A percentile compares a stretch with the other conserved stretches of the same genome.
Evolutionary conservation across 2,797 vertebrate genomes (phyloP).

Genomic region (Clarias pachynema): DNA sequence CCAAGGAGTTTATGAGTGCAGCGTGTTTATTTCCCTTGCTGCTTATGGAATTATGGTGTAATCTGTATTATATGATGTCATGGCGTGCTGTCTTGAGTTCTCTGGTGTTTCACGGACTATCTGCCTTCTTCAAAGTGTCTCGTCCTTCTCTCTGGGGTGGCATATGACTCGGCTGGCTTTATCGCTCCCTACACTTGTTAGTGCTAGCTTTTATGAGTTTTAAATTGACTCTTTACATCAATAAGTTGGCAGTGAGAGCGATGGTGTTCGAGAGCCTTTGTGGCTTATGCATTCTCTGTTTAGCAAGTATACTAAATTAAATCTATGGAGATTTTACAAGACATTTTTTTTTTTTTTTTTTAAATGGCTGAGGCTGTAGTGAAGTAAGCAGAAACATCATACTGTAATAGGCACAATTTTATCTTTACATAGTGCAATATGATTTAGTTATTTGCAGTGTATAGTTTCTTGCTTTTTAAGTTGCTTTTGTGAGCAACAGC

Average conservation of each 20-base stretch:
- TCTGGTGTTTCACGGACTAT: slow-evolving; percentile 69
- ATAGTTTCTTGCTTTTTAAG: not conserved
- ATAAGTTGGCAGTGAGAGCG: slow-evolving; percentile 37
- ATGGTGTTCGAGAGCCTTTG: slow-evolving; percentile 6
- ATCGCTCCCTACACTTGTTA: slow-evolving; percentile 68
- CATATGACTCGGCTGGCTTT: slow-evolving; percentile 67
- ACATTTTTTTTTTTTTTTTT: too few relatives aligned
- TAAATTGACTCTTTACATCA: slow-evolving; percentile 70
- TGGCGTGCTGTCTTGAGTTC: slow-evolving; percentile 58
- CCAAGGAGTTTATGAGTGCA: not conserved
- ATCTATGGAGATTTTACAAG: slow-evolving; percentile 25
- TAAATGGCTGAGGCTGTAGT: not conserved
- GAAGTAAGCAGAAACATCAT: not conserved
- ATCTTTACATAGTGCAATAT: not conserved
- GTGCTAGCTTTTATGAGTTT: slow-evolving; percentile 73
- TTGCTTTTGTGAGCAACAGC: not conserved
- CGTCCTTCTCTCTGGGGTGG: slow-evolving; percentile 63
- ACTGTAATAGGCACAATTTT: not conserved
- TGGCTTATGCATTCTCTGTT: slow-evolving; percentile 19
- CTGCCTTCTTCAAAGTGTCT: slow-evolving; percentile 68
- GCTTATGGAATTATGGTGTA: not conserved
- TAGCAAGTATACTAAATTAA: slow-evolving; percentile 5
- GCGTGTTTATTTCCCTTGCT: not conserved
- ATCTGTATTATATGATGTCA: slow-evolving; percentile 6
- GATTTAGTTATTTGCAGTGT: slow-evolving; percentile 8